Percentiles rank a stretch among this genome's conserved stretches.
phyloP scores from a whole-genome alignment of 2,113 vertebrate species.

The Paracanthobrama guichenoti region DNA sequence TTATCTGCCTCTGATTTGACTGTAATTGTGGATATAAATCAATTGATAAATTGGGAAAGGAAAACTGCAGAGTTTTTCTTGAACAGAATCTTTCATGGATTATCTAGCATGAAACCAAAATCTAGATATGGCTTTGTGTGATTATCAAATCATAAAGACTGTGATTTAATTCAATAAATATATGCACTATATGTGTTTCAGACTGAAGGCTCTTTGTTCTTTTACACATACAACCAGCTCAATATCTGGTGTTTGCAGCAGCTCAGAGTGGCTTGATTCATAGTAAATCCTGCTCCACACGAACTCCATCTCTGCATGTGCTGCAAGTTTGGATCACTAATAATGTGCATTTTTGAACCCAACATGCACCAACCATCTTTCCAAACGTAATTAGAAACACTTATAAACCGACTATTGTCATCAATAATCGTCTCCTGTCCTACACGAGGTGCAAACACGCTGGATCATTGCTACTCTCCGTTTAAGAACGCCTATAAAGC shows the following conservation, averaged over 20 bases:
- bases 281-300: background rate
- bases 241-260: background rate
- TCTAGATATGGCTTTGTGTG: background rate
- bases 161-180: background rate
- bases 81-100: conserved; percentile 68
- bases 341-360: background rate
- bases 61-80: conserved; percentile 55
- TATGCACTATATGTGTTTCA: background rate
- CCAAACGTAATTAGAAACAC: background rate
- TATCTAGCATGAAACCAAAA: conserved; percentile 33
- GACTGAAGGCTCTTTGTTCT: too few species aligned
- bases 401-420: background rate
- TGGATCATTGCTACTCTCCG: too few species aligned
- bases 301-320: background rate
- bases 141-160: background rate
- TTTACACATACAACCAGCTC: background rate
- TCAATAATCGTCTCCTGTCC: too few species aligned
- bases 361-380: background rate
- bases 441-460: too few species aligned
- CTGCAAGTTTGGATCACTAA: background rate
- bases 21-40: conserved; percentile 4
- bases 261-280: background rate
- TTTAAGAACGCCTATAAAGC: too few species aligned
- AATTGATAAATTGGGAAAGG: background rate
- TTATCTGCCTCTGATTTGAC: conserved; percentile 9